Percentiles rank a stretch among this genome's conserved stretches.
These are phyloP conservation scores for Henicopernis longicauda DNA, from an alignment of 2,113 vertebrate species.

Conservation along the genomic window DNA sequence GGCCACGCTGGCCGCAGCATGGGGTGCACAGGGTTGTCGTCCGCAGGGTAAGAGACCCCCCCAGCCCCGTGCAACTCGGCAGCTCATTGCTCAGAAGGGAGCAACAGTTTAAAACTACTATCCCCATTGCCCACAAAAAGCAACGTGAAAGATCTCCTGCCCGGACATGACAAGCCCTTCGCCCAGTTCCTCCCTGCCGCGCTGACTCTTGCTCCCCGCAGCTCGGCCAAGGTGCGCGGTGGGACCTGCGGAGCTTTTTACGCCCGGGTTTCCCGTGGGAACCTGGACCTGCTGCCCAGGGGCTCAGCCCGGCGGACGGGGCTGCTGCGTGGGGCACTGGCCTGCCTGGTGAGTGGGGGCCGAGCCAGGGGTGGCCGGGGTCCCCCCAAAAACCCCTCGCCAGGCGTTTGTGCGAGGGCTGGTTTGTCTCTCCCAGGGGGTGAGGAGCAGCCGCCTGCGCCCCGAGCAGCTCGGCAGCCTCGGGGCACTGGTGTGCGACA, in stretches of 20 bases:
- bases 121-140: background rate
- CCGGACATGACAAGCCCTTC: accelerated
- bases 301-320: constrained; percentile 21
- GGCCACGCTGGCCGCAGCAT: accelerated
- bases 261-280: constrained; percentile 10
- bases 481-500: constrained; percentile 53
- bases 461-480: constrained; percentile 41
- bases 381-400: background rate
- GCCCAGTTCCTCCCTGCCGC: accelerated
- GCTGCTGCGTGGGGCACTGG: constrained; percentile 27
- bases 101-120: background rate
- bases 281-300: constrained; percentile 49
- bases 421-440: background rate
- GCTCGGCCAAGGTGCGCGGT: background rate
- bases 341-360: constrained; percentile 59
- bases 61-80: accelerated
- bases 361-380: accelerated
- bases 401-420: accelerated
- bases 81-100: background rate
- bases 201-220: background rate
- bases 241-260: constrained; percentile 46
- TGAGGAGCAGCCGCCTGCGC: background rate
- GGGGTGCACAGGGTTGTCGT: background rate
- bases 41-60: background rate
- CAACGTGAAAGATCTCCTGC: no score